Evolutionary conservation across 2,113 vertebrate species (phyloP), one percentile per base, ranked within the genome.

Genomic region (Cynocephalus volans): DNA sequence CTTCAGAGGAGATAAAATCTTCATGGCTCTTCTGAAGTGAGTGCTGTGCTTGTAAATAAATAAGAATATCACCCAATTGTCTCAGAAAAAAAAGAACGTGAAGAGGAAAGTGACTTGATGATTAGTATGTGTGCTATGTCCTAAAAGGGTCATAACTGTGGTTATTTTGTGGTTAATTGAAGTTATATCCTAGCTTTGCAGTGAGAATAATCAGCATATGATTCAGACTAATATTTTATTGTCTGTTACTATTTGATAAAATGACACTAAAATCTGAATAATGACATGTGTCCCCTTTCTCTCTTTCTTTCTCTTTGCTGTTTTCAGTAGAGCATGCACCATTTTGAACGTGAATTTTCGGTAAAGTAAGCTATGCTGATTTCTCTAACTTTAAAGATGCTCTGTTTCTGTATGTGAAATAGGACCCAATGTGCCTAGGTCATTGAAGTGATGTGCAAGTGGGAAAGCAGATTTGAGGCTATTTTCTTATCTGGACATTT

Each of bases 251-350:
- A 82, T 98, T 93, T 97, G 92, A 75, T 97, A 96, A 96, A 97
- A 93, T 97, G 97, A 97, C 96, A 96, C 83, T 97, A 97, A 98
- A 98, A 97, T 95, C 19, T 21, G 97, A 96, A 98, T 98, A 99
- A 98, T 98, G 98, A 99, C 92, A 93, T 95, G 56, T 98, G 88
- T 99, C 96, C 95, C 28, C 65, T 65, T 41, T 33, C 83, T 92
- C 54, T 97, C 33, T 99, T 95, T 97, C 62, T 96, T 95, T 98
- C 98, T 98, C 98, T 99, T 98, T 99, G 98, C 99, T 98, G 98
- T 99, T 99, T 99, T 99, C 99, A 98, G 98, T 99, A 99, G 99
- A 99, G 99, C 99, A 99, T 99, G 99, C 99, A 97, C 99, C 99
- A 99, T 99, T 99, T 99, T 99, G 99, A 99, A 99, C 99, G 97